Percentiles rank a stretch among this genome's conserved stretches.
phyloP scores from a whole-genome alignment of 1,140 invertebrate genomes.

The Centruroides sculpturatus region DNA sequence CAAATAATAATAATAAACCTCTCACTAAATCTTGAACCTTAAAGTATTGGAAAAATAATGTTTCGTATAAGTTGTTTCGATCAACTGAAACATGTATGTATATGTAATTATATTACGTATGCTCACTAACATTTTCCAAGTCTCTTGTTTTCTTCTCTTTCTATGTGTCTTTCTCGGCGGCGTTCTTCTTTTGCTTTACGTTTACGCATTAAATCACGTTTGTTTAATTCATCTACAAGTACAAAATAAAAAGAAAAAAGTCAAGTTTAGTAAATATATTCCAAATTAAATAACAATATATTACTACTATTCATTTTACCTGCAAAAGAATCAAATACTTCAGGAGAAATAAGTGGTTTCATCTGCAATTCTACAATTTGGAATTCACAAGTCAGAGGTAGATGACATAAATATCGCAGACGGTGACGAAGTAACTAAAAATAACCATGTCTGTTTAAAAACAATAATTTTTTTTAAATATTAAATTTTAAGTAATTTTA shows the following conservation, averaged over 20 bases:
- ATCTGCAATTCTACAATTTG: slow-evolving; percentile 70
- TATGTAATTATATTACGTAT: too few relatives aligned
- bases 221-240: slow-evolving; percentile 43
- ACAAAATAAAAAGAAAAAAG: slow-evolving; percentile 6
- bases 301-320: not conserved
- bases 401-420: slow-evolving; percentile 66
- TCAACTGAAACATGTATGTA: too few relatives aligned
- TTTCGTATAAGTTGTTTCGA: too few relatives aligned
- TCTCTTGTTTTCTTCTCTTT: slow-evolving; percentile 49
- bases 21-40: too few relatives aligned
- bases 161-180: slow-evolving; percentile 49
- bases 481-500: not conserved
- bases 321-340: slow-evolving; percentile 4
- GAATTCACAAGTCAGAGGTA: slow-evolving; percentile 79
- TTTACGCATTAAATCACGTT: slow-evolving; percentile 43
- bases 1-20: too few relatives aligned
- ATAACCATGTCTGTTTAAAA: not conserved
- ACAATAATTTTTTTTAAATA: slow-evolving; percentile 18
- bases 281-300: not conserved
- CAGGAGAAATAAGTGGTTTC: not conserved
- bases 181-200: slow-evolving; percentile 50
- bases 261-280: too few relatives aligned
- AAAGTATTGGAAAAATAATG: too few relatives aligned
- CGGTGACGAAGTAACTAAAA: slow-evolving; percentile 35
- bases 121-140: slow-evolving; percentile 37